These are phyloP conservation scores for Petaurus breviceps DNA, from an alignment of 2,113 vertebrate genomes.

Conservation along the genomic window DNA sequence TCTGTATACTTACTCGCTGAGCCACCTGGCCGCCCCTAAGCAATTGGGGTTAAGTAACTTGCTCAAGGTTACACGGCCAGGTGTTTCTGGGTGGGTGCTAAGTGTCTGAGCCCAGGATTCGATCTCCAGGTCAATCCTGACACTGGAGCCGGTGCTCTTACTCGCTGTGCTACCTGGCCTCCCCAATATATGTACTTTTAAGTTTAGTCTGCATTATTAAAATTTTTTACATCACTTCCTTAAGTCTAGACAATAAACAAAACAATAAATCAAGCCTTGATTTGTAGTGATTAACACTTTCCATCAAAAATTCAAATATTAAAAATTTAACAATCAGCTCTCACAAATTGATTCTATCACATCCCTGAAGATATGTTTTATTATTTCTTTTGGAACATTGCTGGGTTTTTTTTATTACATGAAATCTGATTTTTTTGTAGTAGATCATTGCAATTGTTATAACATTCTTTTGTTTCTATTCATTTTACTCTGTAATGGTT, in stretches of 20 bases:
- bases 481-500: neutral
- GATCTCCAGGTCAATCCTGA: too few species aligned
- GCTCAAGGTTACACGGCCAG: too few species aligned
- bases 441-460: neutral
- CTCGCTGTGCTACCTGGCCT: too few species aligned
- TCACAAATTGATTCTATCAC: neutral
- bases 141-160: too few species aligned
- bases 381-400: neutral
- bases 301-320: neutral
- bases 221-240: neutral
- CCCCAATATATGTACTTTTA: neutral
- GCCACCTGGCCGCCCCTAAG: too few species aligned
- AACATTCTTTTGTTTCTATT: neutral
- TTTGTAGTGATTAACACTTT: neutral
- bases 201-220: neutral
- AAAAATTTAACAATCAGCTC: neutral
- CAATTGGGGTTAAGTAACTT: too few species aligned
- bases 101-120: too few species aligned
- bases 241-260: neutral
- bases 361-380: neutral
- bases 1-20: too few species aligned
- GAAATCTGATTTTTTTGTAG: neutral
- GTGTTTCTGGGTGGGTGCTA: too few species aligned
- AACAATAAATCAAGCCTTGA: neutral
- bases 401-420: neutral